phyloP scores from a whole-genome alignment of 2,888 invertebrate species.

The Chrysotoxum bicinctum region DNA sequence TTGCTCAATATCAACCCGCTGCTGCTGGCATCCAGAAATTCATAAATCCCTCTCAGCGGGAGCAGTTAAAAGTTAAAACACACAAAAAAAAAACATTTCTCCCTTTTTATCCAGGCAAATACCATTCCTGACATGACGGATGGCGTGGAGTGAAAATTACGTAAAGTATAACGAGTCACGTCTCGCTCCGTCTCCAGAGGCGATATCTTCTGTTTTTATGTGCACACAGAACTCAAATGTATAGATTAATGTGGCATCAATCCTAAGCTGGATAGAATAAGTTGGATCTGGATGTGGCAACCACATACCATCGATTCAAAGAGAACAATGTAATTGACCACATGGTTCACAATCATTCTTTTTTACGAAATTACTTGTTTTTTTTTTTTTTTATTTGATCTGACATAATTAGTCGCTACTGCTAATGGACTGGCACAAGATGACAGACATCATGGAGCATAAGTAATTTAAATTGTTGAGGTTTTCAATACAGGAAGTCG shows the following conservation, averaged over 20 bases:
- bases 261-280: conserved; percentile 29
- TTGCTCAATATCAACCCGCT: conserved; percentile 3
- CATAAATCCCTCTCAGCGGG: conserved; percentile 56
- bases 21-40: conserved; percentile 9
- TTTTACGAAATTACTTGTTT: not conserved
- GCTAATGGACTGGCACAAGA: not conserved
- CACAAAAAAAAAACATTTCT: conserved; percentile 21
- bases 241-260: conserved; percentile 65
- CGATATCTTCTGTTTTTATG: conserved; percentile 5
- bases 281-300: conserved; percentile 1
- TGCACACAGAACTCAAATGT: conserved; percentile 28
- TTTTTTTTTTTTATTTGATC: conserved; percentile 18
- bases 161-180: conserved; percentile 43
- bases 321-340: conserved; percentile 52
- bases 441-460: conserved; percentile 43
- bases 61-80: not conserved
- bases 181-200: conserved; percentile 5
- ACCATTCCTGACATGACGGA: conserved; percentile 23
- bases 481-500: conserved; percentile 43
- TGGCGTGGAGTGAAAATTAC: conserved; percentile 47
- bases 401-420: conserved; percentile 43
- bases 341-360: conserved; percentile 23
- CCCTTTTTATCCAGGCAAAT: conserved; percentile 2
- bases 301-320: conserved; percentile 8
- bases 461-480: conserved; percentile 33